phyloP scores from a whole-genome alignment of 2,888 invertebrate genomes.

The Scaptomyza parva region DNA sequence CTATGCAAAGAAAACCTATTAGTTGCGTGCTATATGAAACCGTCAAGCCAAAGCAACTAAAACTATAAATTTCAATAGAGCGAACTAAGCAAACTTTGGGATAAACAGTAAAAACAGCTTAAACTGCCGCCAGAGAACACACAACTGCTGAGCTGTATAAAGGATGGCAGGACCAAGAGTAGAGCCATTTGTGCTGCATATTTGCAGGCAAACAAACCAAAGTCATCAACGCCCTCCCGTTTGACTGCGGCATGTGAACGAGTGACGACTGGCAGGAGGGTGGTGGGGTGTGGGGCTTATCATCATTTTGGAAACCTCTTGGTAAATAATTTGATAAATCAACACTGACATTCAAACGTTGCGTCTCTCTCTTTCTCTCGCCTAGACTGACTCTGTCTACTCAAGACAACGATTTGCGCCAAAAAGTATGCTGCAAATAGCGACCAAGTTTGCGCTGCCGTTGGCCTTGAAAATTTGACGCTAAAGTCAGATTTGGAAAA shows the following conservation, averaged over 20 bases:
- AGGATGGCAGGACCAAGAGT: slow-evolving; percentile 10
- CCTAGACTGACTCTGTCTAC: slow-evolving; percentile 29
- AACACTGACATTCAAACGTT: slow-evolving; percentile 69
- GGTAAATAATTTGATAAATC: slow-evolving; percentile 81
- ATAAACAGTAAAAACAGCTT: slow-evolving; percentile 65
- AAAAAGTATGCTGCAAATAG: slow-evolving; percentile 56
- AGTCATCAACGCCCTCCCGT: slow-evolving; percentile 64
- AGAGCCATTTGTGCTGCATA: slow-evolving; percentile 36
- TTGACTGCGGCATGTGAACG: slow-evolving; percentile 10
- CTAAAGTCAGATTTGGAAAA: slow-evolving; percentile 75
- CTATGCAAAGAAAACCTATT: slow-evolving; percentile 71
- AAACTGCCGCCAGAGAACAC: slow-evolving; percentile 40
- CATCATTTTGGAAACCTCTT: slow-evolving; percentile 75
- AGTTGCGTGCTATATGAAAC: slow-evolving; percentile 66
- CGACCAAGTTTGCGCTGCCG: slow-evolving; percentile 58
- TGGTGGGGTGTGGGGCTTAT: slow-evolving; percentile 23
- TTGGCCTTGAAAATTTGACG: slow-evolving; percentile 69
- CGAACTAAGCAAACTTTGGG: slow-evolving; percentile 64
- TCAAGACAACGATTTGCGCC: slow-evolving; percentile 64
- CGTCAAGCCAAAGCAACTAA: slow-evolving; percentile 45
- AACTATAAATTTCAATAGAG: slow-evolving; percentile 67
- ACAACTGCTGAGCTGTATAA: slow-evolving; percentile 8
- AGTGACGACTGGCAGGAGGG: background rate
- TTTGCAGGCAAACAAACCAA: slow-evolving; percentile 59
- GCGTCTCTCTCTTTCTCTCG: slow-evolving; percentile 16